phyloP scores from a whole-genome alignment of 2,113 vertebrate genomes.

The Sinocyclocheilus maitianheensis region DNA sequence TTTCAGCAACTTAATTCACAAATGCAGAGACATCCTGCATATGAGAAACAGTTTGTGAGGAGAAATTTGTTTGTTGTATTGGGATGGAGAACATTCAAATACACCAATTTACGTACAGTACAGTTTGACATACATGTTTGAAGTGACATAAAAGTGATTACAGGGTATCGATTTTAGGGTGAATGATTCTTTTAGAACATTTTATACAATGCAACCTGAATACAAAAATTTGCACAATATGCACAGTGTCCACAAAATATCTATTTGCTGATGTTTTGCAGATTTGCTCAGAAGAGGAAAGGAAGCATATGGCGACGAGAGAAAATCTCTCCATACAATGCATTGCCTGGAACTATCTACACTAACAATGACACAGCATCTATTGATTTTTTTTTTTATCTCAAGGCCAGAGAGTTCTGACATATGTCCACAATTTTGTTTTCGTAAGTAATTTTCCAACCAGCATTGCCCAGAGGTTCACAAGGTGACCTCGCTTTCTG shows the following conservation, averaged over 20 bases:
- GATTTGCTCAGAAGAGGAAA: neutral
- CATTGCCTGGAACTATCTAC: neutral
- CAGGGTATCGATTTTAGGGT: neutral
- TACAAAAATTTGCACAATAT: neutral
- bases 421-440: slow-evolving; percentile 2
- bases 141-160: neutral
- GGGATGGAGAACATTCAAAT: too few species aligned
- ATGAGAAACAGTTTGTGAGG: too few species aligned
- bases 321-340: neutral
- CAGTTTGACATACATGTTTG: too few species aligned
- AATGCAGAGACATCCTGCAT: too few species aligned
- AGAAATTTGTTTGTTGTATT: too few species aligned
- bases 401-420: slow-evolving; percentile 6
- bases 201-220: neutral
- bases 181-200: neutral
- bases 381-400: slow-evolving; percentile 15
- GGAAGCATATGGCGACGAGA: neutral
- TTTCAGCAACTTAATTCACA: too few species aligned
- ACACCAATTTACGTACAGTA: too few species aligned
- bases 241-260: neutral
- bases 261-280: neutral
- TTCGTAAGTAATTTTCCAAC: slow-evolving; percentile 32
- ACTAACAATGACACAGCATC: neutral
- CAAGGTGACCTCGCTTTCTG: slow-evolving; percentile 32
- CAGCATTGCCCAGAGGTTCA: neutral